These are phyloP conservation scores for Temnothorax rugatulus DNA, from an alignment of 2,888 invertebrate species.

Conservation along the genomic window DNA sequence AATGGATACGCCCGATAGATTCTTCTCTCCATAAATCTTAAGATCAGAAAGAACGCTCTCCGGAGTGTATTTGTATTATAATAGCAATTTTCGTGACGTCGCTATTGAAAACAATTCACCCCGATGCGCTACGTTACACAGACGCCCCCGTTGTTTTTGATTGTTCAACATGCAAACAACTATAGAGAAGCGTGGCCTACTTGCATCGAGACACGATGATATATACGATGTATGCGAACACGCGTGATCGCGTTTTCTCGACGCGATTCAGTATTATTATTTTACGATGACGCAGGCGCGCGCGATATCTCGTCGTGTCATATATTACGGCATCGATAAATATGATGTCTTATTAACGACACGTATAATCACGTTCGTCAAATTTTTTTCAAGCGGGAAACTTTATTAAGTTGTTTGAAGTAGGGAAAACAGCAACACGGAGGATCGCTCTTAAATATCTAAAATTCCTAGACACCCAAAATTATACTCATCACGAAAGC, in stretches of 20 bases:
- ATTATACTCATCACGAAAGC: not conserved
- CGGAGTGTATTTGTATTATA: not conserved
- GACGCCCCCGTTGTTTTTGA: conserved; percentile 66
- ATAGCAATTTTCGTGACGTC: conserved; percentile 3
- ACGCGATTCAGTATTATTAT: conserved; percentile 45
- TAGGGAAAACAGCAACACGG: not conserved
- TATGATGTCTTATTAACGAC: conserved; percentile 19
- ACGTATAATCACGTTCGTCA: not conserved
- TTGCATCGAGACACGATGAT: conserved; percentile 54
- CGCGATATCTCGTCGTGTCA: not conserved
- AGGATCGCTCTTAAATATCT: not conserved
- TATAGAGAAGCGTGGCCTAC: conserved; percentile 61
- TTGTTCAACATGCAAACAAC: conserved; percentile 70
- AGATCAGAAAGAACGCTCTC: not conserved
- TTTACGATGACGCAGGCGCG: conserved; percentile 29
- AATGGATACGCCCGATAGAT: not conserved
- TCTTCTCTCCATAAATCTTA: not conserved
- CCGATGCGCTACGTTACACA: conserved; percentile 33
- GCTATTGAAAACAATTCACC: conserved; percentile 3
- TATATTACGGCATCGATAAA: conserved; percentile 46
- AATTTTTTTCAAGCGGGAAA: not conserved
- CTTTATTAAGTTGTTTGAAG: not conserved
- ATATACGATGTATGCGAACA: conserved; percentile 21
- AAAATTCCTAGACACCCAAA: not conserved
- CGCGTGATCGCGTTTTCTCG: conserved; percentile 60